phyloP scores from a whole-genome alignment of 2,113 vertebrate genomes.

The Pseudopodoces humilis region DNA sequence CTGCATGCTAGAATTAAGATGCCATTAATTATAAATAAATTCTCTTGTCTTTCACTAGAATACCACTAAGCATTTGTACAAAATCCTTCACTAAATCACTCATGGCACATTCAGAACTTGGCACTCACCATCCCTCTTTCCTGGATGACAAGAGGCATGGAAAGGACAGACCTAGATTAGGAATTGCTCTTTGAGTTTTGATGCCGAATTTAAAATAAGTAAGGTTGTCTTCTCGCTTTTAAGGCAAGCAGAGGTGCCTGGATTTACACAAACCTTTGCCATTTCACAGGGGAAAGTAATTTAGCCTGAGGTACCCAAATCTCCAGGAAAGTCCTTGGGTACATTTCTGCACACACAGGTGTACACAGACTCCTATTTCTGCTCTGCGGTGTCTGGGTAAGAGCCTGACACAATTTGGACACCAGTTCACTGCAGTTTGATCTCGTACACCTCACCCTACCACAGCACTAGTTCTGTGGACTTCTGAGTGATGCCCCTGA shows the following conservation, averaged over 20 bases:
- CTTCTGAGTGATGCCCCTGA: not conserved
- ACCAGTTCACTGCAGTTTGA: not conserved
- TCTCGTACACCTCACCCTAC: fast-evolving
- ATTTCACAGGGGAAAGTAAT: not conserved
- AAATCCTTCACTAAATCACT: not conserved
- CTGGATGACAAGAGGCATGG: not conserved
- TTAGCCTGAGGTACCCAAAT: not conserved
- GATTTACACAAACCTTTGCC: not conserved
- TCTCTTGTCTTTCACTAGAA: not conserved
- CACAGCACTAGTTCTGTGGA: not conserved
- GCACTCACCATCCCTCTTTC: not conserved
- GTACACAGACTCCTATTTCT: not conserved
- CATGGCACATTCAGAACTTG: not conserved
- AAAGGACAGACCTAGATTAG: not conserved
- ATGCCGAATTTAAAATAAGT: not conserved
- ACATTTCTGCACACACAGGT: not conserved
- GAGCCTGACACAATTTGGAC: not conserved
- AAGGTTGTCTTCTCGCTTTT: not conserved
- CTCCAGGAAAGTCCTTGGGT: not conserved
- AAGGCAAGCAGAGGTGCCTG: not conserved
- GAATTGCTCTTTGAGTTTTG: not conserved
- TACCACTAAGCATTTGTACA: not conserved
- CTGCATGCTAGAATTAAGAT: not conserved
- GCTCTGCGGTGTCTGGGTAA: not conserved
- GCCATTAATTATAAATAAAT: not conserved